Conservation (phyloP, 2,797 vertebrate species). For the Steatocranus sp. region DNA sequence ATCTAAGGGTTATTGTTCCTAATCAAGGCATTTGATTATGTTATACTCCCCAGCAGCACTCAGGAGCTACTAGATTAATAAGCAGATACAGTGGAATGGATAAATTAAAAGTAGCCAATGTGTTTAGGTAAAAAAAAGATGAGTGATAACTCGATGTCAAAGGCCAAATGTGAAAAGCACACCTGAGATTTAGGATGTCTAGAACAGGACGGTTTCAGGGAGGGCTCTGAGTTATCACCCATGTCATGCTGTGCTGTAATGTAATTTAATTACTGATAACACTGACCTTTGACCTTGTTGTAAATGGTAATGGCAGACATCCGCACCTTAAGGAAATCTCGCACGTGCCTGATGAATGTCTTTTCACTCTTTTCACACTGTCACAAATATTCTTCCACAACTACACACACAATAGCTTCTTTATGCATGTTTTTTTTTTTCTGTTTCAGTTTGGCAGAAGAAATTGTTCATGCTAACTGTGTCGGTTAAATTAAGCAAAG, state of each 20-base stretch:
- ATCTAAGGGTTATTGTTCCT: constrained; percentile 33
- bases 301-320: constrained; percentile 5
- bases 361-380: not conserved
- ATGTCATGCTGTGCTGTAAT: not conserved
- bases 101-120: not conserved
- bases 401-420: not conserved
- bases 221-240: constrained; percentile 8
- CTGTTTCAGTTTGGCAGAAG: not conserved
- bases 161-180: constrained; percentile 1
- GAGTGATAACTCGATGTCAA: not conserved
- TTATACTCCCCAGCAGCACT: not conserved
- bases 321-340: not conserved
- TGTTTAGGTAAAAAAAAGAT: not conserved
- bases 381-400: not conserved
- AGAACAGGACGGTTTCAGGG: not conserved
- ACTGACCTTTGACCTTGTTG: not conserved
- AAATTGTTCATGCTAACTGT: not conserved
- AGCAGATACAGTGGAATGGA: not conserved
- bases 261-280: constrained; percentile 11
- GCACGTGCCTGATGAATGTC: not conserved
- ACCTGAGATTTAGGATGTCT: not conserved
- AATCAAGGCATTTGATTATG: not conserved
- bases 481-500: not conserved
- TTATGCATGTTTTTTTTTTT: not conserved
- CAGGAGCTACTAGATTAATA: not conserved